Evolutionary conservation across 2,113 vertebrate genomes (phyloP).

Genomic region (Gopherus flavomarginatus): DNA sequence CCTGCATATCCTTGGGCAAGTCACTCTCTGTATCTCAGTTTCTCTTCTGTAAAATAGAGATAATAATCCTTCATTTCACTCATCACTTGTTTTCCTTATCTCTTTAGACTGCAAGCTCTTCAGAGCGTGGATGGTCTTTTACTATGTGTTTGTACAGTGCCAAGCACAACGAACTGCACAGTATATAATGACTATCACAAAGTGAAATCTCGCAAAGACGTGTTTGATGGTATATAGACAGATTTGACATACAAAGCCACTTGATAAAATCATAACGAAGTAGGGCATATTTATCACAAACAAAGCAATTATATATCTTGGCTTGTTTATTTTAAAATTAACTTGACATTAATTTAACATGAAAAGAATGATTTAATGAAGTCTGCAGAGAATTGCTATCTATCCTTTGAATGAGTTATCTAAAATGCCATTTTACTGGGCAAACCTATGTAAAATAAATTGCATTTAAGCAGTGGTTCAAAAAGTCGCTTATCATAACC

Average conservation of each 20-base stretch:
- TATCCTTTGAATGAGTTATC: slow-evolving; percentile 78
- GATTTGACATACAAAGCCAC: slow-evolving; percentile 36
- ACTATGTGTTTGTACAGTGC: background rate
- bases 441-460: slow-evolving; percentile 81
- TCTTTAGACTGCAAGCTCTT: background rate
- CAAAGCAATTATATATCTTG: slow-evolving; percentile 60
- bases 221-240: background rate
- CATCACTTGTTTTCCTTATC: background rate
- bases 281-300: slow-evolving; percentile 51
- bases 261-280: slow-evolving; percentile 40
- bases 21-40: background rate
- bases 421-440: slow-evolving; percentile 80
- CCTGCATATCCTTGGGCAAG: background rate
- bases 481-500: slow-evolving; percentile 78
- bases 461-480: slow-evolving; percentile 74
- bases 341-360: slow-evolving; percentile 77
- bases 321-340: slow-evolving; percentile 74
- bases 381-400: slow-evolving; percentile 77
- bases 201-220: background rate
- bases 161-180: background rate
- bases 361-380: slow-evolving; percentile 80
- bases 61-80: background rate
- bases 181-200: background rate
- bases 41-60: background rate
- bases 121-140: background rate